Evolutionary conservation across 1,140 invertebrate genomes (phyloP), one percentile per base, ranked within the genome.

Genomic region (Oppia nitens): DNA sequence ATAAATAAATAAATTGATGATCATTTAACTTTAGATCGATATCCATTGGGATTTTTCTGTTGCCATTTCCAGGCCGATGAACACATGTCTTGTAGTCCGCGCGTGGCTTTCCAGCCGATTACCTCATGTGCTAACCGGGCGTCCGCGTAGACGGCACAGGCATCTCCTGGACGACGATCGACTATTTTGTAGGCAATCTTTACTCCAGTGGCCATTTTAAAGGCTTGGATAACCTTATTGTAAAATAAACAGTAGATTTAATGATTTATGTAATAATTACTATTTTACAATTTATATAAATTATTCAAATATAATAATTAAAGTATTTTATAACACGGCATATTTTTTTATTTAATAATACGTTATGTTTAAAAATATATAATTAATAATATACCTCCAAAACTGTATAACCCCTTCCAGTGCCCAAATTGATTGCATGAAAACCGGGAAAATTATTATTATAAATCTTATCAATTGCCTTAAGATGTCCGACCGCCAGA

Each of bases 351-450:
- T n/a, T n/a, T n/a, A n/a, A n/a, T n/a, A n/a, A n/a, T n/a, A n/a
- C n/a, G n/a, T n/a, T n/a, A n/a, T n/a, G n/a, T n/a, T n/a, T n/a
- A n/a, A n/a, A n/a, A n/a, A n/a, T n/a, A n/a, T n/a, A 29, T 28
- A 53, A 14, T 40, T 40, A 27, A 27, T 25, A 60, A 55, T 20
- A 23, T 71, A 98, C 81, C 70, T 98, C 82, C 24, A 97, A 71
- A 0, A 98, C 94, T 0, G 91, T 94, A 69, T 87, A 85, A 0
- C 95, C 94, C 23, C 80, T 78, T 1, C 95, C 94, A 9, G 92
- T 95, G 20, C 95, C 95, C 58, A 99, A 75, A 76, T 99, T 99
- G 64, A 92, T 92, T 1, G 86, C 79, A 72, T 87, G 68, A 83
- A 23, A 60, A 47, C 53, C 58, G 65, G 51, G 50, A 20, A 68